Conservation (phyloP, 2,888 invertebrate species). For the Napeogenes inachia region DNA sequence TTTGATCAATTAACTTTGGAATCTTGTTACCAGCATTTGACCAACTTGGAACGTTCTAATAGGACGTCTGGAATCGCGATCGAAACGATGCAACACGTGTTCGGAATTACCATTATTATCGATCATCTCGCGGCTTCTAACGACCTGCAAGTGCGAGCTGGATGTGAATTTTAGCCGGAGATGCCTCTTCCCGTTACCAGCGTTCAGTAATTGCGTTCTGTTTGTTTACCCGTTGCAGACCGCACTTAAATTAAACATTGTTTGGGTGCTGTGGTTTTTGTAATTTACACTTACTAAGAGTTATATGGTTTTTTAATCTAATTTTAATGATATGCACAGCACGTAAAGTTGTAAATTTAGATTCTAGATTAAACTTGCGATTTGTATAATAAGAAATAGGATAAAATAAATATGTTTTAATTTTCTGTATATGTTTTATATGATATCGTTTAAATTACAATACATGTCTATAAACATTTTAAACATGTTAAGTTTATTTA, state of each 20-base stretch:
- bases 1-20: conserved; percentile 26
- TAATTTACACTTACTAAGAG: neutral
- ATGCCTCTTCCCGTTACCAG: conserved; percentile 37
- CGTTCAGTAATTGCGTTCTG: conserved; percentile 24
- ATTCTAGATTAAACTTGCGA: too few relatives aligned
- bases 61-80: conserved; percentile 62
- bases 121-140: conserved; percentile 73
- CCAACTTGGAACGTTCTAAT: conserved; percentile 64
- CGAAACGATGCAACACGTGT: conserved; percentile 72
- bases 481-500: too few relatives aligned
- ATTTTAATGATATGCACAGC: too few relatives aligned
- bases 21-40: conserved; percentile 52
- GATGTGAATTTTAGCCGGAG: conserved; percentile 27
- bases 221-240: conserved; percentile 14
- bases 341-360: too few relatives aligned
- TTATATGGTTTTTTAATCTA: too few relatives aligned
- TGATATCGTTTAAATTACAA: too few relatives aligned
- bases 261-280: neutral
- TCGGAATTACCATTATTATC: conserved; percentile 77
- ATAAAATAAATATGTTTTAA: too few relatives aligned
- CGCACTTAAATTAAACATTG: neutral
- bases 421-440: too few relatives aligned
- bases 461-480: too few relatives aligned
- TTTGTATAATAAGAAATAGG: too few relatives aligned
- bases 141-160: conserved; percentile 58